Evolutionary conservation across 2,113 vertebrate genomes (phyloP).

Genomic region (Cynocephalus volans): DNA sequence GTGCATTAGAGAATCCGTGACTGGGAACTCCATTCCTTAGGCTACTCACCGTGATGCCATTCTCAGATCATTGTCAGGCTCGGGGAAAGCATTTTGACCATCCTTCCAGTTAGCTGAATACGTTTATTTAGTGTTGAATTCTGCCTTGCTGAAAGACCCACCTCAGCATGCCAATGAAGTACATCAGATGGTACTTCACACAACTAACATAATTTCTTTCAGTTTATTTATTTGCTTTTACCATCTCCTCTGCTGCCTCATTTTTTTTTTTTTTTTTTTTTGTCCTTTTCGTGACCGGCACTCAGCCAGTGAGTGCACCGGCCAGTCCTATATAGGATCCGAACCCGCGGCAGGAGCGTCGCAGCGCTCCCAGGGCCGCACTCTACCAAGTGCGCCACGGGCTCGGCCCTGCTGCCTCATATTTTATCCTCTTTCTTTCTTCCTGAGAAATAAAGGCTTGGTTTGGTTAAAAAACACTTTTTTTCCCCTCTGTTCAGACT

Average conservation of each 20-base stretch:
- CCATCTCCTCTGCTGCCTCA: background rate
- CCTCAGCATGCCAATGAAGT: background rate
- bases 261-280: too few relatives aligned
- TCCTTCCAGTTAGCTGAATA: background rate
- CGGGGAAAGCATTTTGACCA: background rate
- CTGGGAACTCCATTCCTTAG: background rate
- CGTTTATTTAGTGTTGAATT: background rate
- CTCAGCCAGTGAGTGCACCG: too few relatives aligned
- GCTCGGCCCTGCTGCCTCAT: background rate
- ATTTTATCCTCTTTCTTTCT: background rate
- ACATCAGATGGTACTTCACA: background rate
- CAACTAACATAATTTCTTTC: background rate
- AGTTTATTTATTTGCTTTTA: background rate
- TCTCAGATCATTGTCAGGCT: background rate
- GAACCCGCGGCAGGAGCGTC: too few relatives aligned
- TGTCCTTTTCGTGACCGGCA: too few relatives aligned
- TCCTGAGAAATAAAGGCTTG: background rate
- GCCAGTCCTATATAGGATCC: too few relatives aligned
- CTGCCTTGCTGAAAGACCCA: background rate
- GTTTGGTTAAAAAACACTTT: background rate
- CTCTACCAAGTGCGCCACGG: too few relatives aligned
- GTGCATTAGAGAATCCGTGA: background rate
- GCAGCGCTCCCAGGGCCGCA: too few relatives aligned
- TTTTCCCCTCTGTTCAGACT: background rate
- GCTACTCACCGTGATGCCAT: background rate